These are phyloP conservation scores for Seison nebaliae DNA, from an alignment of 1,140 invertebrate species.

Conservation along the genomic window DNA sequence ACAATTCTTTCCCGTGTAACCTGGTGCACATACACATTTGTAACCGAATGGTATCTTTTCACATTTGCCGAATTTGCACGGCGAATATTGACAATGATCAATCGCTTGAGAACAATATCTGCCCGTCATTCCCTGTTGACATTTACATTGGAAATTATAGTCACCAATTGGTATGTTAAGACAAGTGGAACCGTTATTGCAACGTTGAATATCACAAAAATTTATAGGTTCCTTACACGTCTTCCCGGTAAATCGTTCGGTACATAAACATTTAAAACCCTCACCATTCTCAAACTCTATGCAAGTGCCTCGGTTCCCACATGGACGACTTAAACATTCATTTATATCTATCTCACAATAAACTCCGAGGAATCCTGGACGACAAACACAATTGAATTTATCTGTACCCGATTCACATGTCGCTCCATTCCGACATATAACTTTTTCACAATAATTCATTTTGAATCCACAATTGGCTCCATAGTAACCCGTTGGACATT, in stretches of 20 bases:
- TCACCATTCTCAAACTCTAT: constrained; percentile 32
- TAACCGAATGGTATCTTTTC: constrained; percentile 19
- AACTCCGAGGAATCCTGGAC: constrained; percentile 13
- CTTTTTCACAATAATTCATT: constrained; percentile 20
- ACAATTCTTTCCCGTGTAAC: constrained; percentile 14
- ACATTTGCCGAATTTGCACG: constrained; percentile 18
- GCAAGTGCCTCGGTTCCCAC: constrained; percentile 55
- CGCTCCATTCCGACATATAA: constrained; percentile 5
- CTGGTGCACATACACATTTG: constrained; percentile 14
- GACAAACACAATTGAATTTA: constrained; percentile 22
- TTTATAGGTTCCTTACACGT: constrained; percentile 9
- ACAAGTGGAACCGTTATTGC: constrained; percentile 14
- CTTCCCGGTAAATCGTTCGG: constrained; percentile 3
- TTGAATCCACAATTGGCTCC: constrained; percentile 7
- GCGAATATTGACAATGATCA: constrained; percentile 21
- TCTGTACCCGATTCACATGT: constrained; percentile 2
- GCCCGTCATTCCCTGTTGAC: constrained; percentile 17
- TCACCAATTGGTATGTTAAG: constrained; percentile 11
- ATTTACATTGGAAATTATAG: too few relatives aligned
- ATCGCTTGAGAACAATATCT: constrained; percentile 14
- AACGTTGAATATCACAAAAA: constrained; percentile 8
- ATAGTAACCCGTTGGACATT: constrained; percentile 7
- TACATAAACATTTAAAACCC: constrained; percentile 1
- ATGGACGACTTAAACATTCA: constrained; percentile 55
- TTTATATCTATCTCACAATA: constrained; percentile 32